A percentile compares a stretch with the other conserved stretches of the same genome.
phyloP scores from a whole-genome alignment of 92 coral and sea anemone genomes.

The Palythoa grandiflora region DNA sequence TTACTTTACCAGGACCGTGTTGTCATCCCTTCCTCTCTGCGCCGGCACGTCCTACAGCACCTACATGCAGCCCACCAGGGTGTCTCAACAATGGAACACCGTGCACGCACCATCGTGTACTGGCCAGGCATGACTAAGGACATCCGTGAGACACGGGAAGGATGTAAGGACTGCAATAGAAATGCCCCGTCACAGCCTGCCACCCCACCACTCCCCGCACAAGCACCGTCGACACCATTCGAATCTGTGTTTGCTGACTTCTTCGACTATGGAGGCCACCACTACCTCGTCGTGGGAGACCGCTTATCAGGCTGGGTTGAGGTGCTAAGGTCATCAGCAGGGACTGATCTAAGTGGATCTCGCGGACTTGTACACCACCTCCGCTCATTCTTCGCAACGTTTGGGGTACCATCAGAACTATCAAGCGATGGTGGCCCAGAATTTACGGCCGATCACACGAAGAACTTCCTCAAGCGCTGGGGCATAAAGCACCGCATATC shows the following conservation, averaged over 20 bases:
- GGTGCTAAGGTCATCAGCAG: conserved; percentile 8
- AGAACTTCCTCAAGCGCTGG: conserved; percentile 7
- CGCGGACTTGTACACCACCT: background rate
- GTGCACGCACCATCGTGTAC: conserved; percentile 8
- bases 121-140: conserved; percentile 61
- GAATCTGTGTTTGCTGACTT: background rate
- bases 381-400: no score
- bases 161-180: conserved; percentile 69
- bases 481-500: conserved; percentile 51
- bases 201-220: conserved; percentile 60
- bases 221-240: conserved; percentile 21
- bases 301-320: conserved; percentile 37
- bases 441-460: background rate
- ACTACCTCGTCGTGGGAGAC: conserved; percentile 45
- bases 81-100: background rate
- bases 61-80: background rate
- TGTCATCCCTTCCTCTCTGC: background rate
- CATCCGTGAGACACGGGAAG: conserved; percentile 54
- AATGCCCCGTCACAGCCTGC: conserved; percentile 33
- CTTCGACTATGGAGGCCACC: conserved; percentile 30
- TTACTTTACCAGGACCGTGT: no score
- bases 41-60: conserved; percentile 2
- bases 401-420: no score
- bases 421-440: no score
- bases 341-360: background rate